These are phyloP conservation scores for Talpa occidentalis DNA, from an alignment of 2,113 vertebrate genomes.

Conservation along the genomic window DNA sequence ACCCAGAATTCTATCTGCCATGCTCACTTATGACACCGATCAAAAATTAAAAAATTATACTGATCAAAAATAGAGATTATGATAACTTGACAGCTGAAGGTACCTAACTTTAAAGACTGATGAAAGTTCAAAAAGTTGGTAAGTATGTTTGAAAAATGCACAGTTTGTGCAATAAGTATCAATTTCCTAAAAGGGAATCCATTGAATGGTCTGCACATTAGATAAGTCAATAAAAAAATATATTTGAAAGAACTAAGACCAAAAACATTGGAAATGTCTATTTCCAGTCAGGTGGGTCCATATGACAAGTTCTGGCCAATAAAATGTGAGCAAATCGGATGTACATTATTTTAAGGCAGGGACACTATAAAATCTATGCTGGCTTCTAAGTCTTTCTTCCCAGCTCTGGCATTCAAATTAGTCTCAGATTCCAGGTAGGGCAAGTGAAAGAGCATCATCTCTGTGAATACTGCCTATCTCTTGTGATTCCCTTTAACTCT, in stretches of 20 bases:
- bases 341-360: background rate
- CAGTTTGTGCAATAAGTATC: constrained; percentile 23
- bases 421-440: background rate
- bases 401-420: background rate
- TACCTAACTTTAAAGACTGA: constrained; percentile 69
- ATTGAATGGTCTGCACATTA: background rate
- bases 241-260: background rate
- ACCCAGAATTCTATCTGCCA: constrained; percentile 80
- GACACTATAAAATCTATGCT: background rate
- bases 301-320: background rate
- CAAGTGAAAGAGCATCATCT: background rate
- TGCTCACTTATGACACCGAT: constrained; percentile 82
- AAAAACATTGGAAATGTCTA: background rate
- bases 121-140: constrained; percentile 79
- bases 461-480: background rate
- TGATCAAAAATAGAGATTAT: constrained; percentile 84
- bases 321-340: background rate
- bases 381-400: background rate
- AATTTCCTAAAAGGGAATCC: background rate
- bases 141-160: constrained; percentile 54
- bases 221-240: background rate
- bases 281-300: background rate
- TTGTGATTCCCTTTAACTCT: background rate
- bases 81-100: constrained; percentile 81
- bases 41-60: constrained; percentile 82